A percentile compares a stretch with the other conserved stretches of the same genome.
phyloP scores from a whole-genome alignment of 2,797 vertebrate species.

The Myotis vivesi region DNA sequence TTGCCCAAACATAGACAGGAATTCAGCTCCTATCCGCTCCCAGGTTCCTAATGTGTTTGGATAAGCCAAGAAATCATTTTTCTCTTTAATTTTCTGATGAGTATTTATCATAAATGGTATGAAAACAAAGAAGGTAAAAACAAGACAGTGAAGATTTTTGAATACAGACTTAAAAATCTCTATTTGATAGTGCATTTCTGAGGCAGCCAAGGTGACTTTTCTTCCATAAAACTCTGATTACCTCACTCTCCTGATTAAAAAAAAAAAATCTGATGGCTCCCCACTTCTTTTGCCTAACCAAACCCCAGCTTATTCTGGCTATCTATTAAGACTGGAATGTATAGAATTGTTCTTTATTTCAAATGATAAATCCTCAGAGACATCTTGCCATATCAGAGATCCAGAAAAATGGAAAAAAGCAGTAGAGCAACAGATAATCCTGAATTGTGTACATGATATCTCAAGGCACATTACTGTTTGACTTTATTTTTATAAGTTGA shows the following conservation, averaged over 20 bases:
- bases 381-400: background rate
- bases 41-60: background rate
- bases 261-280: background rate
- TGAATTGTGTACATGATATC: background rate
- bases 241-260: background rate
- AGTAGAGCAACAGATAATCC: background rate
- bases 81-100: background rate
- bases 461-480: background rate
- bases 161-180: background rate
- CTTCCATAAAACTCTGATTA: background rate
- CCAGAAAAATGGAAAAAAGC: background rate
- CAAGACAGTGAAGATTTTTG: background rate
- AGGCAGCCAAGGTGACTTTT: background rate
- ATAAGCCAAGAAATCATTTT: background rate
- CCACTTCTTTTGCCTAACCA: background rate
- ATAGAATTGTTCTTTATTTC: background rate
- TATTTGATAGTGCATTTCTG: background rate
- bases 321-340: background rate
- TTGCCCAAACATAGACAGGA: background rate
- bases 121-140: slow-evolving; percentile 22
- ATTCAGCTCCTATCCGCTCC: background rate
- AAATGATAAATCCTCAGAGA: background rate
- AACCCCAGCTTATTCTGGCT: background rate
- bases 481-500: background rate
- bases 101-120: background rate